Evolutionary conservation across 1,140 invertebrate species (phyloP).

Genomic region (Drosophila sulfurigaster): DNA sequence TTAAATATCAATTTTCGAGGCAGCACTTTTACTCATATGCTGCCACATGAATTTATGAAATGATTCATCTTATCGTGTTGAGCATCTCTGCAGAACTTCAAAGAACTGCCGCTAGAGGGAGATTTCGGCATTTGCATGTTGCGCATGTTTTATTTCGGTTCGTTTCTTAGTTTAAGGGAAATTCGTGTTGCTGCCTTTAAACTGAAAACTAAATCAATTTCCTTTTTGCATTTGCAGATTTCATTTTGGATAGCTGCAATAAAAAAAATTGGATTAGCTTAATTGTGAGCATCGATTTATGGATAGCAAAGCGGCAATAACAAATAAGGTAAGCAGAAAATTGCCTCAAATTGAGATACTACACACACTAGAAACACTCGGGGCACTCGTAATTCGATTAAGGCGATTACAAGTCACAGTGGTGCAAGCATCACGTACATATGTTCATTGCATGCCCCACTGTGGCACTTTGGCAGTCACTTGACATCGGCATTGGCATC

Average conservation of each 20-base stretch:
- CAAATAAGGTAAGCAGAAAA: conserved; percentile 31
- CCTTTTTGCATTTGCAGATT: conserved; percentile 15
- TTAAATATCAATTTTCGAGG: too few relatives aligned
- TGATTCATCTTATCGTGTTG: background rate
- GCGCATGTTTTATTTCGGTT: conserved; percentile 36
- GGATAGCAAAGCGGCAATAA: conserved; percentile 15
- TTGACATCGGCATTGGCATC: conserved; percentile 22
- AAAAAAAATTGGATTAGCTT: conserved; percentile 34
- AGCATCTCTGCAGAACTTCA: background rate
- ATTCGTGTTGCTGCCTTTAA: background rate
- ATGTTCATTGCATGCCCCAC: conserved; percentile 20
- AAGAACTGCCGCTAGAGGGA: conserved; percentile 44
- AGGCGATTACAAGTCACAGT: background rate
- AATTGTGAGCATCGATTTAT: background rate
- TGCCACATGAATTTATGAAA: background rate
- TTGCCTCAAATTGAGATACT: background rate
- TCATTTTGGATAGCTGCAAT: conserved; percentile 9
- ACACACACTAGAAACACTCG: too few relatives aligned
- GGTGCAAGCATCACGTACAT: conserved; percentile 4
- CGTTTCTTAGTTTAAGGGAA: conserved; percentile 47
- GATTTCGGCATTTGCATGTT: background rate
- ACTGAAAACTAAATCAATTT: conserved; percentile 29
- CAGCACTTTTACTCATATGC: too few relatives aligned
- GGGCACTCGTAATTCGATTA: background rate
- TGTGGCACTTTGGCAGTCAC: conserved; percentile 17